Percentiles rank a stretch among this genome's conserved stretches.
phyloP scores from a whole-genome alignment of 1,140 invertebrate genomes.

The Ericerus pela region DNA sequence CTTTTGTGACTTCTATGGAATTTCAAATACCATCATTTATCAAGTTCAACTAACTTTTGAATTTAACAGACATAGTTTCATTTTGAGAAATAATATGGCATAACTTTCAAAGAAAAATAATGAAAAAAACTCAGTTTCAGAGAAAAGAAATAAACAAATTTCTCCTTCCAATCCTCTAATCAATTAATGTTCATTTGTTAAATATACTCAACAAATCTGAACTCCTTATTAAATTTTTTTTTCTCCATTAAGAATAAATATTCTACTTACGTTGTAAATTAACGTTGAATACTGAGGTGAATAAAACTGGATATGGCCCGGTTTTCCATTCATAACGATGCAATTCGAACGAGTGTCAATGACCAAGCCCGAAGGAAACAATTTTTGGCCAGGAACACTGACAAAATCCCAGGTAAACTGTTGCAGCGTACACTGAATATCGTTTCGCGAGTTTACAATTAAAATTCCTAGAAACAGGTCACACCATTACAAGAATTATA shows the following conservation, averaged over 20 bases:
- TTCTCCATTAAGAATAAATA: not conserved
- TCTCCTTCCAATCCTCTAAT: not conserved
- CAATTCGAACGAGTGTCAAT: slow-evolving; percentile 49
- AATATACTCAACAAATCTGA: not conserved
- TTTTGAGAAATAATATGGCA: too few species aligned
- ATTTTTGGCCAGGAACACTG: slow-evolving; percentile 30
- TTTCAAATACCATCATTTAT: too few species aligned
- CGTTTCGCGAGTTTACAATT: slow-evolving; percentile 44
- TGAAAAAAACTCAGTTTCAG: not conserved
- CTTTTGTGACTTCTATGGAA: too few species aligned
- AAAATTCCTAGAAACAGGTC: slow-evolving; percentile 39
- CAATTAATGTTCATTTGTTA: not conserved
- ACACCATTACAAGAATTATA: not conserved
- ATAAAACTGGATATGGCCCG: slow-evolving; percentile 69
- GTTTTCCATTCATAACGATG: slow-evolving; percentile 57
- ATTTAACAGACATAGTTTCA: too few species aligned
- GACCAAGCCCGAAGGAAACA: slow-evolving; percentile 47
- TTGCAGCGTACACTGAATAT: slow-evolving; percentile 44
- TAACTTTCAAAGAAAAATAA: not conserved
- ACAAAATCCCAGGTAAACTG: slow-evolving; percentile 45
- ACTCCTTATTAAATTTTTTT: not conserved
- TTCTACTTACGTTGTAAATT: slow-evolving; percentile 52
- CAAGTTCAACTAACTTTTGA: too few species aligned
- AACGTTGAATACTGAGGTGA: slow-evolving; percentile 46
- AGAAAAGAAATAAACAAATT: not conserved